Evolutionary conservation across 2,113 vertebrate genomes (phyloP).

Genomic region (Nymphicus hollandicus): DNA sequence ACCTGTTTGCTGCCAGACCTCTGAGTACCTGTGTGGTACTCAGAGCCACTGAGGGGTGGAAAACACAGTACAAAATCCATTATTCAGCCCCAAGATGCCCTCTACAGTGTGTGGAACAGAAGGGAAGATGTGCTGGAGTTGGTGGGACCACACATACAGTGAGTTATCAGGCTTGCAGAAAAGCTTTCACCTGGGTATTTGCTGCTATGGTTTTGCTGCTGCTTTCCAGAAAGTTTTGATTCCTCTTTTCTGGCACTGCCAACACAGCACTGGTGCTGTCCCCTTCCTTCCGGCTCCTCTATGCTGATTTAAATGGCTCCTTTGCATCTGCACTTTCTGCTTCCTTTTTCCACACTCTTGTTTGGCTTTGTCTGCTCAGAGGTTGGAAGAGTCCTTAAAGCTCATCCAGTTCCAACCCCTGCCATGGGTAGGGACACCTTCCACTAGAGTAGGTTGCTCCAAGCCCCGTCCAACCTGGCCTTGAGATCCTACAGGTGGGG

Average conservation of each 20-base stretch:
- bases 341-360: neutral
- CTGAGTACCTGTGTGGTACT: neutral
- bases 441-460: neutral
- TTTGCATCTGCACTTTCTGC: neutral
- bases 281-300: neutral
- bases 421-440: neutral
- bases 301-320: neutral
- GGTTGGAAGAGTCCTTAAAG: neutral
- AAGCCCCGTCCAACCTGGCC: neutral
- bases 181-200: neutral
- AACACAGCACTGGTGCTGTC: neutral
- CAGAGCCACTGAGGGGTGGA: neutral
- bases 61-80: neutral
- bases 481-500: neutral
- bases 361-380: neutral
- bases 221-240: neutral
- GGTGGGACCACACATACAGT: neutral
- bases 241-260: neutral
- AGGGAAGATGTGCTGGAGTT: neutral
- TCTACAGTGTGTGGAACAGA: accelerated
- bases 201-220: neutral
- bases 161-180: neutral
- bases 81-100: neutral
- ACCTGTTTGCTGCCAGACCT: neutral
- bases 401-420: neutral